Percentiles rank a stretch among this genome's conserved stretches.
phyloP scores from a whole-genome alignment of 2,888 invertebrate genomes.

The Maniola hyperantus region DNA sequence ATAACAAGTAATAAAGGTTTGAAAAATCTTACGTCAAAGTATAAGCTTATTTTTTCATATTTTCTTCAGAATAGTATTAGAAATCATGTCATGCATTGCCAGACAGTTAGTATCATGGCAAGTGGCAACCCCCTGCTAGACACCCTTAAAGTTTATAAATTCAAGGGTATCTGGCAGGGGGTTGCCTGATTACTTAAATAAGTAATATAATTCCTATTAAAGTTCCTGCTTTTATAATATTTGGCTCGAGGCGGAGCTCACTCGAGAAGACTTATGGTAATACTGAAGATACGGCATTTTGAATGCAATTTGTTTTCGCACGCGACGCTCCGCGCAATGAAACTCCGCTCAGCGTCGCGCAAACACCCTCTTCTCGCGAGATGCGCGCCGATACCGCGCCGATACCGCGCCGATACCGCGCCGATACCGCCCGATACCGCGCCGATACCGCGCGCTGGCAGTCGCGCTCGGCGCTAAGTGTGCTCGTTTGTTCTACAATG shows the following conservation, averaged over 20 bases:
- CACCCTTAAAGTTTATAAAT: too few species aligned
- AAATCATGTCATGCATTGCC: too few species aligned
- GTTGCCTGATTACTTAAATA: too few species aligned
- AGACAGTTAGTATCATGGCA: too few species aligned
- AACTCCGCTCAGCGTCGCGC: slow-evolving; percentile 8
- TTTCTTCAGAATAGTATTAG: too few species aligned
- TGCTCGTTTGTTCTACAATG: not conserved
- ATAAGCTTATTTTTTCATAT: too few species aligned
- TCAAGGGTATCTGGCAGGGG: too few species aligned
- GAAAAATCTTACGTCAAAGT: too few species aligned
- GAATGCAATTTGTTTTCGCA: slow-evolving; percentile 15
- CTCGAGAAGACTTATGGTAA: slow-evolving; percentile 5
- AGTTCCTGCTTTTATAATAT: not conserved
- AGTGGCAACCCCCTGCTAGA: too few species aligned
- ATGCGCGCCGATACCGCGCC: not conserved
- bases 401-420: not conserved
- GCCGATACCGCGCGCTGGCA: not conserved
- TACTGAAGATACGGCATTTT: slow-evolving; percentile 9
- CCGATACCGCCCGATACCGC: too few species aligned
- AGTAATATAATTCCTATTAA: too few species aligned
- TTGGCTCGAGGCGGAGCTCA: not conserved
- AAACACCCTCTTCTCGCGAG: not conserved
- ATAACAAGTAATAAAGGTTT: too few species aligned
- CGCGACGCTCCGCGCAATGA: slow-evolving; percentile 11
- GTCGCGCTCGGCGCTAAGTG: not conserved